phyloP scores from a whole-genome alignment of 2,888 invertebrate genomes.

The Sericinus montela region DNA sequence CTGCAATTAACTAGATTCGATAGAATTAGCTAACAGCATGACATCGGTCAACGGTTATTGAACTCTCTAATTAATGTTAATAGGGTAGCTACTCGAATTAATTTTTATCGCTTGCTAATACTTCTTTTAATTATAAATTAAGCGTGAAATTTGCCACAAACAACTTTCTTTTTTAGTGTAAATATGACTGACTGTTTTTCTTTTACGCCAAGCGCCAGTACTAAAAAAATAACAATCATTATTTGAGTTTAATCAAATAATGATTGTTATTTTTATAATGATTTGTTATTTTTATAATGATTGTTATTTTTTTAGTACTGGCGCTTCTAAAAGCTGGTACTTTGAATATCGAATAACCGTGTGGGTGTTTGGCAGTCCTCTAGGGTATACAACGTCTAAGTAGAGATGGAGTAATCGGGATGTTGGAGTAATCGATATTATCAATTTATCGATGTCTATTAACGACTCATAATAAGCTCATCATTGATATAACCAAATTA shows the following conservation, averaged over 20 bases:
- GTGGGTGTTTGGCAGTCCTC: slow-evolving; percentile 27
- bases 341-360: slow-evolving; percentile 29
- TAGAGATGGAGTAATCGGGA: slow-evolving; percentile 1
- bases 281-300: slow-evolving; percentile 17
- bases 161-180: slow-evolving; percentile 27
- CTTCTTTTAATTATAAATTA: slow-evolving; percentile 40
- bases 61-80: slow-evolving; percentile 55
- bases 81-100: slow-evolving; percentile 36
- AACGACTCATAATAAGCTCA: no score
- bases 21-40: slow-evolving; percentile 39
- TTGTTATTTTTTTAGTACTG: slow-evolving; percentile 27
- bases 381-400: slow-evolving; percentile 28
- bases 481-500: no score
- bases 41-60: slow-evolving; percentile 46
- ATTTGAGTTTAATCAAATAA: no score
- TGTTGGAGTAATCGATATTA: no score
- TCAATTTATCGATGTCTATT: no score
- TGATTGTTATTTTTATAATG: slow-evolving; percentile 23
- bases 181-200: slow-evolving; percentile 11
- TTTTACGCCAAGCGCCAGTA: slow-evolving; percentile 23
- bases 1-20: slow-evolving; percentile 36
- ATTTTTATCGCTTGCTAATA: slow-evolving; percentile 36
- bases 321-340: slow-evolving; percentile 25
- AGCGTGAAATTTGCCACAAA: slow-evolving; percentile 31
- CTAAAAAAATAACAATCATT: slow-evolving; percentile 25